Conservation (phyloP, 2,113 vertebrate species). For the Motacilla alba region DNA sequence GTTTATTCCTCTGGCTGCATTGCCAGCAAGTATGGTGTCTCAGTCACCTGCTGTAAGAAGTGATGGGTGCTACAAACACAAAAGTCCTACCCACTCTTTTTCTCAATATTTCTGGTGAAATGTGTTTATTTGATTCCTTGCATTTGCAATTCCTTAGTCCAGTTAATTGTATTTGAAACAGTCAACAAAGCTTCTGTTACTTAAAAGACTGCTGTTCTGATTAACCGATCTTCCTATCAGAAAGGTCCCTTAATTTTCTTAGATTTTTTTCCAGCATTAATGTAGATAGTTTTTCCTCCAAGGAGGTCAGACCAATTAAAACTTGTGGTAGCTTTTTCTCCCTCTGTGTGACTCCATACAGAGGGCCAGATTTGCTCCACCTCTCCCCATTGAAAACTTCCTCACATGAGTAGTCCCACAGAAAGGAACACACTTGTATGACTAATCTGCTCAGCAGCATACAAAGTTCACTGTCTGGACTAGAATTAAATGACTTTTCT, state of each 20-base stretch:
- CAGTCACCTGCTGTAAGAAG: neutral
- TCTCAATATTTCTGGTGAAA: neutral
- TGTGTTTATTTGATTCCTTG: neutral
- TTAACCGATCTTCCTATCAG: neutral
- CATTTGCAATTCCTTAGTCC: neutral
- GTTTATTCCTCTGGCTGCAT: neutral
- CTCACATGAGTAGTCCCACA: slow-evolving; percentile 44
- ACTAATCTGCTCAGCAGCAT: slow-evolving; percentile 45
- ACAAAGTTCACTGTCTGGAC: neutral
- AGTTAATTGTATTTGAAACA: neutral
- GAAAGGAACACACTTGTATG: slow-evolving; percentile 37
- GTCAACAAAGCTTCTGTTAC: neutral
- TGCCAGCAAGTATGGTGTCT: neutral
- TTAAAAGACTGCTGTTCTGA: neutral
- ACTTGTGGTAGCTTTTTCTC: slow-evolving; percentile 24
- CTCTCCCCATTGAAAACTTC: neutral
- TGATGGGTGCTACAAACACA: neutral
- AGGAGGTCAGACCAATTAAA: slow-evolving; percentile 29
- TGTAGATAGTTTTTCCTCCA: neutral
- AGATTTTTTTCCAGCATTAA: neutral
- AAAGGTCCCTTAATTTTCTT: neutral
- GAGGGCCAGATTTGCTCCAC: neutral
- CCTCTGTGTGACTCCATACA: neutral
- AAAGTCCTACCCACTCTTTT: neutral
- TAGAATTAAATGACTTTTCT: slow-evolving; percentile 33